Evolutionary conservation across 1,140 invertebrate genomes (phyloP).

Genomic region (Diploscapter pachys): DNA sequence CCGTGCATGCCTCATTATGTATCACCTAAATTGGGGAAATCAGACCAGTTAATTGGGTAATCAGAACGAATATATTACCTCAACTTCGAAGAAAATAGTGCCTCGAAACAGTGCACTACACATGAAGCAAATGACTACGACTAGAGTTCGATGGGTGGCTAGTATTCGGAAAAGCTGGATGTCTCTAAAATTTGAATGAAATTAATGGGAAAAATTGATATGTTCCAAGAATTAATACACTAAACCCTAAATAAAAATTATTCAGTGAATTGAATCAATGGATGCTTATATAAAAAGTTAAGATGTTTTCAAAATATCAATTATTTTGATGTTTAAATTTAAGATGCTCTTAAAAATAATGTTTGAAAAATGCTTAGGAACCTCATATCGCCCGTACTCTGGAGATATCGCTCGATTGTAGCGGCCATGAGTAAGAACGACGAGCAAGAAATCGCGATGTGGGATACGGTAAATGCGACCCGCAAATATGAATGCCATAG

Average conservation of each 20-base stretch:
- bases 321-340: too few relatives aligned
- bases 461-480: conserved; percentile 45
- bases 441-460: conserved; percentile 41
- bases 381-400: conserved; percentile 36
- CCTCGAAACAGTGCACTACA: conserved; percentile 43
- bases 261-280: too few relatives aligned
- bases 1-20: conserved; percentile 31
- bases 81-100: conserved; percentile 51
- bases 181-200: neutral
- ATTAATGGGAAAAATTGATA: too few relatives aligned
- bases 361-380: conserved; percentile 16
- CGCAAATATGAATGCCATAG: conserved; percentile 45
- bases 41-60: conserved; percentile 11
- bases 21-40: conserved; percentile 10
- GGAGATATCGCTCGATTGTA: conserved; percentile 49
- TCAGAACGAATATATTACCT: conserved; percentile 22
- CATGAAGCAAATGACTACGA: conserved; percentile 41
- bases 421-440: conserved; percentile 50
- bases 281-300: too few relatives aligned
- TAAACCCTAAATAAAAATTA: too few relatives aligned
- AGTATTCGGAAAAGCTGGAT: conserved; percentile 29
- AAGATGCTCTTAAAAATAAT: neutral
- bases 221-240: too few relatives aligned
- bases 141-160: conserved; percentile 31
- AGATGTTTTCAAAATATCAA: too few relatives aligned